Conservation (phyloP, 2,797 vertebrate genomes). For the Paedocypris micromegethes region DNA sequence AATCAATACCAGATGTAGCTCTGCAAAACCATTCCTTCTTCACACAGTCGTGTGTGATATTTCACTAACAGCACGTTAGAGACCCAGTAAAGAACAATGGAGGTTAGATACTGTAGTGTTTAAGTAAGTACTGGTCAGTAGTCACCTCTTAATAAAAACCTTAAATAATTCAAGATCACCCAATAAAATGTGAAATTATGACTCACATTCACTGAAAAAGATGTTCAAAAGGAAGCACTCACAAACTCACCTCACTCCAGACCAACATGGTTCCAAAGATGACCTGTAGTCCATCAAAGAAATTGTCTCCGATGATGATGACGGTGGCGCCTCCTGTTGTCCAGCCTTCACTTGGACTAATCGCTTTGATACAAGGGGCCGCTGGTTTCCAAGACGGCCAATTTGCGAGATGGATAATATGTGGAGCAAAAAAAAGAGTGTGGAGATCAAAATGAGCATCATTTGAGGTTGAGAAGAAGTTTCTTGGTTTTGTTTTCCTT, state of each 20-base stretch:
- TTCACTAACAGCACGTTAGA: conserved; percentile 1
- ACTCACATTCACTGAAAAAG: neutral
- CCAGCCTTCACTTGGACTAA: conserved; percentile 98
- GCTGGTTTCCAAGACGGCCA: conserved; percentile 71
- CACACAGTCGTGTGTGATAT: conserved; percentile 8
- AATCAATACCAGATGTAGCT: conserved; percentile 48
- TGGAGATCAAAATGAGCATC: neutral
- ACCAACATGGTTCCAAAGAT: conserved; percentile 99
- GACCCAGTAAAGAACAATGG: too few relatives aligned
- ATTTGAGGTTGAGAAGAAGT: neutral
- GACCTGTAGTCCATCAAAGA: conserved; percentile 98
- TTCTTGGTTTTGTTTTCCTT: neutral
- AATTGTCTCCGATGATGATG: conserved; percentile 99
- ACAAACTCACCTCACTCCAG: conserved; percentile 91
- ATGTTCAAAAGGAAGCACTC: neutral
- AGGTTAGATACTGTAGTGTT: too few relatives aligned
- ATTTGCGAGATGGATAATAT: neutral
- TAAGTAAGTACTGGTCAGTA: too few relatives aligned
- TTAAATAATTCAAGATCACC: too few relatives aligned
- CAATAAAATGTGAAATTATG: too few relatives aligned
- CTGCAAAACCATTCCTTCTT: conserved; percentile 12
- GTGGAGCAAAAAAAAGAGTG: neutral
- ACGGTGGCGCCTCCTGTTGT: conserved; percentile 97
- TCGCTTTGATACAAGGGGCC: conserved; percentile 98
- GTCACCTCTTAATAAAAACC: too few relatives aligned